Conservation (phyloP, 2,888 invertebrate species). For the Lumbricus terrestris region DNA sequence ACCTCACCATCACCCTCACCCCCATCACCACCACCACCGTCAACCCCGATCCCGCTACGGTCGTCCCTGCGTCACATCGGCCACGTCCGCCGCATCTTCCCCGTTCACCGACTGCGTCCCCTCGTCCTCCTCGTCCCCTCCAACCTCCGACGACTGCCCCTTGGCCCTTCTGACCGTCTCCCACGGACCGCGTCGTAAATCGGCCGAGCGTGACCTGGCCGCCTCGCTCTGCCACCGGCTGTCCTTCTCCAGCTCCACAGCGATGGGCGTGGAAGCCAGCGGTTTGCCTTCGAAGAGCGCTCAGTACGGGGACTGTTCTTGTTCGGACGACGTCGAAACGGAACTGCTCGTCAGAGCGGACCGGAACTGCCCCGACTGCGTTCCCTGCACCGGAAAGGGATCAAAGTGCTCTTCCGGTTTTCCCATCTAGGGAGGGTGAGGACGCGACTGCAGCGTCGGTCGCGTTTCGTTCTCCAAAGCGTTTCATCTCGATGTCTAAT, state of each 20-base stretch:
- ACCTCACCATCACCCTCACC: background rate
- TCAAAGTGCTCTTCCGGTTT: background rate
- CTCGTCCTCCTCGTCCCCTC: background rate
- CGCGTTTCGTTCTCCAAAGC: background rate
- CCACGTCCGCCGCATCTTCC: background rate
- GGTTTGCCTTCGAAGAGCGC: background rate
- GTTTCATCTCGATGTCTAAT: background rate
- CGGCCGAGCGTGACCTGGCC: background rate
- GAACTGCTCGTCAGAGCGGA: conserved; percentile 3
- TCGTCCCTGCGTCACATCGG: background rate
- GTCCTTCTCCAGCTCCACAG: background rate
- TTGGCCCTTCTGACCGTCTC: background rate
- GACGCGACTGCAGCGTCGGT: too few relatives aligned
- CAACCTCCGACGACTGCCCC: conserved; percentile 5
- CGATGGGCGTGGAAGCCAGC: background rate
- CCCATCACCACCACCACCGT: conserved; percentile 8
- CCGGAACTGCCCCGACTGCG: conserved; percentile 7
- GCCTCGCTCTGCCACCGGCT: background rate
- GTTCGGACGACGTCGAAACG: conserved; percentile 12
- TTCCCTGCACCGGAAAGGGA: background rate
- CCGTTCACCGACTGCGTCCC: background rate
- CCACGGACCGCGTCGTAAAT: background rate
- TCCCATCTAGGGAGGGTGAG: background rate
- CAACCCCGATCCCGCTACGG: background rate
- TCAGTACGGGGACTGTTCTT: background rate